A percentile compares a stretch with the other conserved stretches of the same genome.
Conservation (phyloP, 2,797 vertebrate species). For the Pipistrellus pygmaeus region DNA sequence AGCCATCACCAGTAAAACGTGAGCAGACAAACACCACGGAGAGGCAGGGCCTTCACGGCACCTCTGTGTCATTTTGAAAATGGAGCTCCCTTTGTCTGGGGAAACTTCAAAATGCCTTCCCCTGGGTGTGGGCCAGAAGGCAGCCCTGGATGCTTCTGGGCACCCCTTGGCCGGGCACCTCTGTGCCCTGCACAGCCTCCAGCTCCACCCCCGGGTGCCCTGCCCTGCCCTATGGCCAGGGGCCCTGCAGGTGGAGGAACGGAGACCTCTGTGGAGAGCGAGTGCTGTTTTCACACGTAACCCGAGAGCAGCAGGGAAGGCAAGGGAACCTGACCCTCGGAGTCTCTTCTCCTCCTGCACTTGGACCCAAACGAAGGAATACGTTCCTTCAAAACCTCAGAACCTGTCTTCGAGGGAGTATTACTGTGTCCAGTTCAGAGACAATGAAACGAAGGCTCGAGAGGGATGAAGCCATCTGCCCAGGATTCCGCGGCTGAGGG, state of each 20-base stretch:
- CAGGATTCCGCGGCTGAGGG: not conserved
- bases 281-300: not conserved
- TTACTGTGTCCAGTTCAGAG: not conserved
- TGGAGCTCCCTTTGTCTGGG: not conserved
- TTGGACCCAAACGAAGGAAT: not conserved
- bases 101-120: not conserved
- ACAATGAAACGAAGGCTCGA: not conserved
- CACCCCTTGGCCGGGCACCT: not conserved
- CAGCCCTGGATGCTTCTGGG: not conserved
- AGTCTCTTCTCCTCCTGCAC: not conserved
- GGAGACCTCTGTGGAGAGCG: not conserved
- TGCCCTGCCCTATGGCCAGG: not conserved
- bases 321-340: rapidly evolving
- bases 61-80: not conserved
- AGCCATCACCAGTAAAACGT: not conserved
- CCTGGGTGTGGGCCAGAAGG: not conserved
- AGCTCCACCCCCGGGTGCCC: not conserved
- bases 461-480: not conserved
- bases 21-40: not conserved
- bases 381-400: not conserved
- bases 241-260: not conserved
- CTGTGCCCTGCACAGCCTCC: not conserved
- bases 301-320: not conserved
- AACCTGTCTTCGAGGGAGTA: not conserved
- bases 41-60: not conserved